A percentile compares a stretch with the other conserved stretches of the same genome.
phyloP scores from a whole-genome alignment of 2,888 invertebrate genomes.

The Panopea generosa region DNA sequence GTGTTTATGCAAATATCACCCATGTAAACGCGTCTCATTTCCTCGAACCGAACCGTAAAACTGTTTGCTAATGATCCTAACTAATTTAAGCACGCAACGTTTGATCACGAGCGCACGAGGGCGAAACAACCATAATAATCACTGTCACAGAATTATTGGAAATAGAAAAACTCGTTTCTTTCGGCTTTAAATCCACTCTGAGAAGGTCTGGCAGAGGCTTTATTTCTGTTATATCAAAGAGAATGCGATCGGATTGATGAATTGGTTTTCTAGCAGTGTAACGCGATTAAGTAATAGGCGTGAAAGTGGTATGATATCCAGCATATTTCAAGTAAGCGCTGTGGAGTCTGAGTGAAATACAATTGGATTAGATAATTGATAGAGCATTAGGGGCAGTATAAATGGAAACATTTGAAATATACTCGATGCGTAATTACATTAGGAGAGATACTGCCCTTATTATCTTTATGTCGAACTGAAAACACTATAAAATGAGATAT shows the following conservation, averaged over 20 bases:
- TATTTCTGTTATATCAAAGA: conserved; percentile 32
- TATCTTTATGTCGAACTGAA: no score
- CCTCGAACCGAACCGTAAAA: conserved; percentile 64
- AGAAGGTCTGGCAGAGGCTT: conserved; percentile 1
- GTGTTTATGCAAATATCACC: conserved; percentile 69
- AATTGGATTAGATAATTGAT: conserved; percentile 18
- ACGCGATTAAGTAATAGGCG: conserved; percentile 59
- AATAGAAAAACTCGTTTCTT: conserved; percentile 38
- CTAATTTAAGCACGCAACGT: conserved; percentile 67
- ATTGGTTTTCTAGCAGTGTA: conserved; percentile 41
- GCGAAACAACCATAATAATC: conserved; percentile 46
- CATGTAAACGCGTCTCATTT: conserved; percentile 68
- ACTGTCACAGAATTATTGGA: conserved; percentile 53
- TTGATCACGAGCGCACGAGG: conserved; percentile 51
- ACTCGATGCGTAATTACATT: conserved; percentile 6
- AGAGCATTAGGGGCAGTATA: neutral
- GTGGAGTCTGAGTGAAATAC: conserved; percentile 5
- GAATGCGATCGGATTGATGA: conserved; percentile 32
- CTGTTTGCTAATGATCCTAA: conserved; percentile 67
- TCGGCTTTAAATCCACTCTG: conserved; percentile 29
- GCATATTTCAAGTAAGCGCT: conserved; percentile 22
- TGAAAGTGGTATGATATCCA: conserved; percentile 32
- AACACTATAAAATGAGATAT: no score
- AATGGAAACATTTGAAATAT: conserved; percentile 10
- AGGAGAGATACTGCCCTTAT: neutral